Evolutionary conservation across 2,797 vertebrate species (phyloP), one percentile per base, ranked within the genome.

Genomic region (Phoxinus dragarum): DNA sequence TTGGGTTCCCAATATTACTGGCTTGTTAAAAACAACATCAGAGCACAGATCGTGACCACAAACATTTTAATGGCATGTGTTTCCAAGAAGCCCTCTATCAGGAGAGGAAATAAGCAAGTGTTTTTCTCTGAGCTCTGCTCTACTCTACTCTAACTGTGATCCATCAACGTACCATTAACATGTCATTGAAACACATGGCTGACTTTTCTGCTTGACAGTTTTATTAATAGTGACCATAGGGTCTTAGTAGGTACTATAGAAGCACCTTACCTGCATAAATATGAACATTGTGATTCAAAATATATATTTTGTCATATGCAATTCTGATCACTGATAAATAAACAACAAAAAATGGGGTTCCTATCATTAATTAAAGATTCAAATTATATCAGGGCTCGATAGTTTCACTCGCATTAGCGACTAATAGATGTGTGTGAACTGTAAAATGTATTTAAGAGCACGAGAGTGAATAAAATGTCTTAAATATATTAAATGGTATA

Each of bases 21-120:
- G 34, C 23, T 52, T 76, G 64, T 83, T 76, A 42, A 84, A 52
- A 54, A 40, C 42, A 75, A 21, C 23, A 56, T 49, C 44, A 83
- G 8, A 31, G 36, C 17, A 77, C 31, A 69, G 74, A 75, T 23
- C 1, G n/a, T 42, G 36, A 56, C 34, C 64, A 84, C 78, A 84
- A 11, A 79, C 72, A 86, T 2, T 71, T 82, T 84, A 61, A 86
- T 56, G 86, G 79, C 81, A 82, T 82, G 83, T 66, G 66, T 7
- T 47, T 72, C 80, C 85, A 47, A 44, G 78, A 52, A 34, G n/a
- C 5, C 59, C 49, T 34, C 34, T 56, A 80, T 76, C 19, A 27
- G 61, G 61, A 84, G n/a, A 77, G 49, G 56, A 78, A 78, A 71
- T 40, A 69, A 81, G 67, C 80, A 69, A 81, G 67, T 44, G 80